These are phyloP conservation scores for Syritta pipiens DNA, from an alignment of 2,888 invertebrate species.

Conservation along the genomic window DNA sequence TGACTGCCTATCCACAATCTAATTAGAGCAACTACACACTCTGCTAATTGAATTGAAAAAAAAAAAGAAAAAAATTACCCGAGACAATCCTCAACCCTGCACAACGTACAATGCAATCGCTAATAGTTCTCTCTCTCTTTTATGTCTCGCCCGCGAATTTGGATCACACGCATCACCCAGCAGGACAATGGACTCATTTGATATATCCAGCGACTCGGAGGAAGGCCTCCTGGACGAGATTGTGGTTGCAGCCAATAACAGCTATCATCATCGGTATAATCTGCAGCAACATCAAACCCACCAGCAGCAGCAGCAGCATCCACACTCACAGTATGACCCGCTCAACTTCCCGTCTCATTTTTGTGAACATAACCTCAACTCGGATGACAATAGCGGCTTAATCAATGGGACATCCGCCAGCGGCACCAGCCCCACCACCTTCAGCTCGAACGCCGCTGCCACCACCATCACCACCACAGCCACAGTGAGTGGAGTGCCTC, in stretches of 20 bases:
- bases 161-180: constrained; percentile 66
- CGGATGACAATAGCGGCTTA: constrained; percentile 76
- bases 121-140: constrained; percentile 31
- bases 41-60: constrained; percentile 59
- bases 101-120: constrained; percentile 24
- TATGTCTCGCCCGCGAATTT: constrained; percentile 21
- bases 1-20: constrained; percentile 53
- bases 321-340: constrained; percentile 74
- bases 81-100: constrained; percentile 27
- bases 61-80: constrained; percentile 11
- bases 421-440: constrained; percentile 66
- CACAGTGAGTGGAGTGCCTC: constrained; percentile 30
- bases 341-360: constrained; percentile 78
- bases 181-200: constrained; percentile 79
- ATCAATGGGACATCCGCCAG: constrained; percentile 71
- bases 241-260: constrained; percentile 75
- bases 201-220: constrained; percentile 79
- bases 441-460: constrained; percentile 48
- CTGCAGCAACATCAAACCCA: constrained; percentile 53
- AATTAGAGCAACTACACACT: constrained; percentile 54
- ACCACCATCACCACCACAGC: constrained; percentile 70
- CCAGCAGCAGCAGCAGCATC: constrained; percentile 71
- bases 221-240: constrained; percentile 79
- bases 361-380: constrained; percentile 77
- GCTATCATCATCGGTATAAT: constrained; percentile 67